Conservation (phyloP, 1,140 invertebrate species). For the Charaxes varanes region DNA sequence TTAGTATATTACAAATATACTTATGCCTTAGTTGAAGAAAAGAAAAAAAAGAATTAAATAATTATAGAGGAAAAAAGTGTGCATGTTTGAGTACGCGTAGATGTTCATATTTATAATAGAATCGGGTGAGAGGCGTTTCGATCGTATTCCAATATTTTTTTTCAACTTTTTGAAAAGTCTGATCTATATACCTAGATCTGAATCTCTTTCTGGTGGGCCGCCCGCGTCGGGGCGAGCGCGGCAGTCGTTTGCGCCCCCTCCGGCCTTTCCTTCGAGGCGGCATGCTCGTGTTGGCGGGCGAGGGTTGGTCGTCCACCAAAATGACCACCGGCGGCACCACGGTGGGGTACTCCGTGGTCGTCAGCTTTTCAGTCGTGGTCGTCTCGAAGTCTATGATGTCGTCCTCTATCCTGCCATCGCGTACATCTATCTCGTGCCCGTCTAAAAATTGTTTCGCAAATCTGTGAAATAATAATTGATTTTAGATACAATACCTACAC, state of each 20-base stretch:
- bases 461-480: conserved; percentile 39
- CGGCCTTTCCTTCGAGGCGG: conserved; percentile 52
- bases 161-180: neutral
- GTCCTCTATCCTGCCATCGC: conserved; percentile 85
- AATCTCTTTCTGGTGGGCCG: conserved; percentile 64
- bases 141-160: too few relatives aligned
- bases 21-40: too few relatives aligned
- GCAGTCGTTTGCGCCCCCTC: conserved; percentile 48
- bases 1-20: too few relatives aligned
- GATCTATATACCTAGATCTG: conserved; percentile 48
- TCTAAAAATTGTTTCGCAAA: conserved; percentile 89
- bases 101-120: too few relatives aligned
- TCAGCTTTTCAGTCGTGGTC: conserved; percentile 39
- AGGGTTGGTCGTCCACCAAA: conserved; percentile 62
- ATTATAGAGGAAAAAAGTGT: too few relatives aligned
- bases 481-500: too few relatives aligned
- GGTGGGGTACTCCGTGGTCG: conserved; percentile 34
- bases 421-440: conserved; percentile 84
- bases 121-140: too few relatives aligned
- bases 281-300: conserved; percentile 51
- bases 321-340: conserved; percentile 54
- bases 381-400: conserved; percentile 40
- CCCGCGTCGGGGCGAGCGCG: conserved; percentile 53
- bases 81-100: too few relatives aligned
- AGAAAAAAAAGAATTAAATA: too few relatives aligned